Base-by-base conservation (phyloP, 92 coral and sea anemone genomes). In the Galaxea fascicularis region DNA sequence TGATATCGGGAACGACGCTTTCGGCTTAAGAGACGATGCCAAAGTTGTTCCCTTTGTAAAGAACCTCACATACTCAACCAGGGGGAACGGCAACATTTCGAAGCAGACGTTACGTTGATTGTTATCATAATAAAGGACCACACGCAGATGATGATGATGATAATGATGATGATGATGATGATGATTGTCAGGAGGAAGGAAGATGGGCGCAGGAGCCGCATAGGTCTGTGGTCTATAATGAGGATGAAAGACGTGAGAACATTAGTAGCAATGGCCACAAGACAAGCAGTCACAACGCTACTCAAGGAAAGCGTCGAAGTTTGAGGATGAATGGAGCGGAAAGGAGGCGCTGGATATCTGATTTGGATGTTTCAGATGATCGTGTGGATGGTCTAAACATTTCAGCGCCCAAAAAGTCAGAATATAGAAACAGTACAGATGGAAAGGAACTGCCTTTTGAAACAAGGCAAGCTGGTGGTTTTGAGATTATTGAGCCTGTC, bases 131-230 rank as follows among this genome's bases (percentile, higher is more conserved):
- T 28, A 26, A 44, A 25, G n/a, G 59, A 51, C 56, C 77, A 21
- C 29, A 2, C 25, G 2, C 29, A 22, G 63, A 63, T 41, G 83
- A 67, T 82, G 82, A 74, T 63, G 12, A 28, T 83, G 83, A 78
- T 83, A 71, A 87, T 79, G 85, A 77, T 79, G 71, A 52, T 41
- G 87, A 74, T 87, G 82, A 81, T 63, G 18, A 21, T 73, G 86
- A 82, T 83, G 71, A n/a, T n/a, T n/a, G n/a, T n/a, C n/a, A 83
- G 15, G 76, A 69, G 14, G 47, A 41, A 30, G 82, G 79, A 14
- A 54, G 51, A 18, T 84, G 80, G 71, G 81, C 74, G 51, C 51
- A 49, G 35, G 41, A 35, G 52, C 26, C 66, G 24, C 62, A 30
- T 20, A 69, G 26, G 4, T 35, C 80, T 41, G 74, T 58, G 45